Base-by-base conservation (phyloP, 2,888 invertebrate species). In the Drosophila mercatorum region DNA sequence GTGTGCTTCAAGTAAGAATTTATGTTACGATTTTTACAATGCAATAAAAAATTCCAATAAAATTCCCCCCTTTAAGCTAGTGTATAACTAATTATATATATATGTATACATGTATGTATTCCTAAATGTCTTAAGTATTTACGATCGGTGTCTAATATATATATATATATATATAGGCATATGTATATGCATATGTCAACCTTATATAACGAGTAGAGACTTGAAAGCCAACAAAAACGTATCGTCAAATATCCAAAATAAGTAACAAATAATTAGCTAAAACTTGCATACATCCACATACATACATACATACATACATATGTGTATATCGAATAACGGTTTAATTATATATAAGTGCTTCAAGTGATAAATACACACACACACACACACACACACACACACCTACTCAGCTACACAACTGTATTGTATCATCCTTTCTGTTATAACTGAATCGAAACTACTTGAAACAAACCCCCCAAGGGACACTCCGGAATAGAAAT, bases 1-100 rank as follows among this genome's bases (percentile, higher is more conserved):
- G 91, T 91, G 91, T 91, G 91, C 91, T 91, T 91, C 91, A 88
- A 81, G 78, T 89, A 86, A 82, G 82, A 82, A 88, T 86, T 88
- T 83, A 82, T 75, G 82, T 81, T 81, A 82, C 76, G 71, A 81
- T 83, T 80, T 85, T 72, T 83, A 80, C 70, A 81, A 74, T 72
- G 70, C 75, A 70, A 78, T 67, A 74, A 62, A 56, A 60, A 72
- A 53, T 68, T 43, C 40, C 73, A 53, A 14, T 53, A 36, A 70
- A 59, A 75, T 72, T 31, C 47, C 55, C 55, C 60, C 28, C 36
- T 38, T 72, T 72, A 68, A 63, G 63, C 46, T 70, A 65, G 85
- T 26, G 47, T 26, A 34, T 57, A 47, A 44, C 5, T 78, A 79
- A 72, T 79, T 71, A 70, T 66, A 58, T 56, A 70, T 68, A 49